These are phyloP conservation scores for Henicopernis longicauda DNA, from an alignment of 2,113 vertebrate genomes.

Conservation along the genomic window DNA sequence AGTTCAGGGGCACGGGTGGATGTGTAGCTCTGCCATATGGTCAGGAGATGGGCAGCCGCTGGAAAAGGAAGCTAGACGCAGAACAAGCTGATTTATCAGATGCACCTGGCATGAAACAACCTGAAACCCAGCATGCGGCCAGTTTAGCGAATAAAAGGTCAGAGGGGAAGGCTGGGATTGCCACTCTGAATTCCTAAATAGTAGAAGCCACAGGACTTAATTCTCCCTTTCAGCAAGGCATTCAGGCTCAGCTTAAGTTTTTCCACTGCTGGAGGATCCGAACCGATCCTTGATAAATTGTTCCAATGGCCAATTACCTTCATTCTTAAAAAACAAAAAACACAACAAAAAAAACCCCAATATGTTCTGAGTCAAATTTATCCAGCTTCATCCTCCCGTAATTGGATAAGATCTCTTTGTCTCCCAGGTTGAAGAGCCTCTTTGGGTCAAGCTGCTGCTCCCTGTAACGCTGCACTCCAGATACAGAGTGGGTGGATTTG, in stretches of 20 bases:
- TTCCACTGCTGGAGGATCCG: not conserved
- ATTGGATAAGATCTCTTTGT: not conserved
- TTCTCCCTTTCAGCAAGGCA: not conserved
- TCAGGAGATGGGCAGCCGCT: not conserved
- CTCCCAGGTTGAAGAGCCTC: not conserved
- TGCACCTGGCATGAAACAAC: not conserved
- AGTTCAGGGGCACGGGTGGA: not conserved
- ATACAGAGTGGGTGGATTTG: not conserved
- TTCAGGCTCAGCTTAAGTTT: not conserved
- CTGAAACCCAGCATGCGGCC: not conserved
- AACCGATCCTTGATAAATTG: not conserved
- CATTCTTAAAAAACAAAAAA: not conserved
- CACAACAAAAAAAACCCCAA: too few relatives aligned
- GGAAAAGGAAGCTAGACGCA: not conserved
- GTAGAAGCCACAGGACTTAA: not conserved
- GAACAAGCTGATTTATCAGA: not conserved
- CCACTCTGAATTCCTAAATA: not conserved
- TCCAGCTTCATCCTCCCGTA: not conserved
- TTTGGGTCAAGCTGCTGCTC: not conserved
- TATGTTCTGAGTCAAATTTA: not conserved
- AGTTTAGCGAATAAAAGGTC: not conserved
- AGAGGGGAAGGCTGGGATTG: not conserved
- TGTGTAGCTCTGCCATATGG: not conserved
- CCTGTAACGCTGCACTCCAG: accelerated
- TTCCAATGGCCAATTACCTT: not conserved